Base-by-base conservation (phyloP, 1,140 invertebrate species). In the Caenorhabditis inopinata region DNA sequence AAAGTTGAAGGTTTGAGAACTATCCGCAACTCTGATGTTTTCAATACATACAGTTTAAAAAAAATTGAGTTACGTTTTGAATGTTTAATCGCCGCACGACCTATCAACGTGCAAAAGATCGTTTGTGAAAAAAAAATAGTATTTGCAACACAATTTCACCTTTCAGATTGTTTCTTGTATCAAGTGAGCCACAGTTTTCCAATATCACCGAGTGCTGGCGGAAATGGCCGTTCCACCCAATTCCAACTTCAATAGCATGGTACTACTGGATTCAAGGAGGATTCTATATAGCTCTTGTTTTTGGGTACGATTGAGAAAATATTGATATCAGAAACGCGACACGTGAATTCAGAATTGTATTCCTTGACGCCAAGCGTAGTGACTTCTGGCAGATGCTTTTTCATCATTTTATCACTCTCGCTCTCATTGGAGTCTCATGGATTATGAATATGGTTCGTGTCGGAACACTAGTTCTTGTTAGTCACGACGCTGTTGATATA, bases 371-470 rank as follows among this genome's bases (percentile, higher is more conserved):
- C 11, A 75, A 79, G 18, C 77, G 87, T 1, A 83, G 85, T 29
- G 96, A 98, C 90, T 98, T 98, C 89, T 95, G 94, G 93, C 95
- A 98, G 91, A 98, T 98, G 96, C 96, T 97, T 88, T 91, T 96
- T 58, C 96, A 98, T 90, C 96, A 99, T 88, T 92, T 96, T 86
- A 94, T 94, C 4, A 97, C 96, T 2, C 93, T 98, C 84, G 86
- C 92, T 38, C 91, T 99, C 45, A 92, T 98, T 90, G 93, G 91
- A 51, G 93, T 98, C 86, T 96, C 95, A 29, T 98, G 95, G 94
- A 92, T 95, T 1, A 94, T 94, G 88, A 98, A 98, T 90, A 91
- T 98, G 83, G 93, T 94, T 80, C 91, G 96, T 42, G 93, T 98
- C 62, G 96, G 96, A 3, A 93, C 94, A 0, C 90, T 98, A 35